Base-by-base conservation (phyloP, 1,140 invertebrate genomes). In the Calosoma granatense region DNA sequence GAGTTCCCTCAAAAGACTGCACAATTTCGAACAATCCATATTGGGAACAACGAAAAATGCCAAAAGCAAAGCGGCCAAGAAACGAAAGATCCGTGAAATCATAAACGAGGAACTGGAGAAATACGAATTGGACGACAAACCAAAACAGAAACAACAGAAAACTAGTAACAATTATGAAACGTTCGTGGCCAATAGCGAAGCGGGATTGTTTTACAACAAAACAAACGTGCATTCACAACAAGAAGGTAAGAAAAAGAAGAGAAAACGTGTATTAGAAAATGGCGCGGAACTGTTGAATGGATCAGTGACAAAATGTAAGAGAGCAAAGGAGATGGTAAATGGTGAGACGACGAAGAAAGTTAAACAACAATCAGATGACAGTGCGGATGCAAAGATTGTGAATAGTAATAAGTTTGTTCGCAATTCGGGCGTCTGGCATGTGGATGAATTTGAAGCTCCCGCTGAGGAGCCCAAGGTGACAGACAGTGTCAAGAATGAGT, bases 361-460 rank as follows among this genome's bases (percentile, higher is more conserved):
- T n/a, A n/a, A n/a, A n/a, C n/a, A n/a, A n/a, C n/a, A n/a, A n/a
- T n/a, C 26, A 6, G 26, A 36, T 36, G 26, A 36, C 41, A 47
- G 15, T 47, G 6, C 9, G 17, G 15, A 47, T 12, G 6, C 41
- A 22, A 15, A 54, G n/a, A n/a, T n/a, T n/a, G n/a, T n/a, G n/a
- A n/a, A n/a, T n/a, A n/a, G n/a, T n/a, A n/a, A 41, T 41, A 53
- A 21, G 1, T 67, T 69, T 55, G 56, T 63, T 55, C 54, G 65
- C 15, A 68, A 67, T 61, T 70, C 67, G 0, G 69, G 69, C 1
- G 60, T 57, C 2, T 70, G 69, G 69, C 56, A 62, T 11, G 69
- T 70, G 4, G 19, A 20, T 53, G 56, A 57, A 20, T 3, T 43
- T 12, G 23, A 51, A 4, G 14, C 21, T 17, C 11, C 14, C 11